Evolutionary conservation across 2,797 vertebrate genomes (phyloP).

Genomic region (Erpetoichthys calabaricus): DNA sequence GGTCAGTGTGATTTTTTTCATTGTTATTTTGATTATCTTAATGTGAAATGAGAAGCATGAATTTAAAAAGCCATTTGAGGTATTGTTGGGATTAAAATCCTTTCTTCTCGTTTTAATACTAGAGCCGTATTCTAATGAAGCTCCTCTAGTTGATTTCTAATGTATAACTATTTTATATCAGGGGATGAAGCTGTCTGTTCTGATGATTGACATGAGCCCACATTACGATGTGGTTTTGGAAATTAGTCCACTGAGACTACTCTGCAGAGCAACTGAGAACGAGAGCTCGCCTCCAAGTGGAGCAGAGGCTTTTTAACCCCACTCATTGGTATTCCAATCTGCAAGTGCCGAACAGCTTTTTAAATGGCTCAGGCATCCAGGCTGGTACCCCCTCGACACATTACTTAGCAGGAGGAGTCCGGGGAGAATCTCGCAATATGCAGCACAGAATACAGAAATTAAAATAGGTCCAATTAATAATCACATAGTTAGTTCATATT

Average conservation of each 20-base stretch:
- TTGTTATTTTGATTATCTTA: constrained; percentile 17
- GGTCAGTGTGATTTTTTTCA: constrained; percentile 23
- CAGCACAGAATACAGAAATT: constrained; percentile 92
- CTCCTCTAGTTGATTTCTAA: constrained; percentile 75
- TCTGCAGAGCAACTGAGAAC: constrained; percentile 87
- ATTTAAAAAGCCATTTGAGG: constrained; percentile 48
- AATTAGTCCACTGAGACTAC: constrained; percentile 98
- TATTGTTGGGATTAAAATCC: constrained; percentile 61
- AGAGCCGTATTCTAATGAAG: constrained; percentile 69
- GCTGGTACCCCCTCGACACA: constrained; percentile 86
- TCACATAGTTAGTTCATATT: constrained; percentile 97
- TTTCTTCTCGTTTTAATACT: constrained; percentile 52
- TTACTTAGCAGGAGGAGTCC: constrained; percentile 91
- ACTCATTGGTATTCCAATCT: constrained; percentile 99
- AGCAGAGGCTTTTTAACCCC: constrained; percentile 98
- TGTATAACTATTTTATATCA: constrained; percentile 95
- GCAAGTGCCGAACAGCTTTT: constrained; percentile 85
- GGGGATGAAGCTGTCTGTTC: constrained; percentile 99
- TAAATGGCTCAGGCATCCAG: constrained; percentile 96
- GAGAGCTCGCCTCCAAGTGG: constrained; percentile 91
- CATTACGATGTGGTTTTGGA: constrained; percentile 99
- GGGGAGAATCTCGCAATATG: constrained; percentile 97
- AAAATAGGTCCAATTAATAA: constrained; percentile 99
- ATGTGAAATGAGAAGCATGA: constrained; percentile 27
- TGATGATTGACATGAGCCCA: constrained; percentile 99